These are phyloP conservation scores for Setipinna tenuifilis DNA, from an alignment of 2,797 vertebrate species.

Conservation along the genomic window DNA sequence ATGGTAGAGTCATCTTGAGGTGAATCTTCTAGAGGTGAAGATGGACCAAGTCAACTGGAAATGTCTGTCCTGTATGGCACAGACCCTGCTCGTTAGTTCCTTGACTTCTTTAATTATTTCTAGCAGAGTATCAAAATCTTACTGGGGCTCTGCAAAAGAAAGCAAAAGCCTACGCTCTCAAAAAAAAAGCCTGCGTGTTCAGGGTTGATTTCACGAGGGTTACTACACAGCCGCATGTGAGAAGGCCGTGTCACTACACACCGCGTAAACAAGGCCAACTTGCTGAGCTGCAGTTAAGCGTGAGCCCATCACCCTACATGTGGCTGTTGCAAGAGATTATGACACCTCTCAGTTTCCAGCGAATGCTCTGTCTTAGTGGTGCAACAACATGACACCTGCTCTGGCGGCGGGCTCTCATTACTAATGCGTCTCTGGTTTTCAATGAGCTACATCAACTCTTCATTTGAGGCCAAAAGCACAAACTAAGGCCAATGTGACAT, in stretches of 20 bases:
- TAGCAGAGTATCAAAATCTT: no score
- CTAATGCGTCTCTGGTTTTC: not conserved
- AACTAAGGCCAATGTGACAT: not conserved
- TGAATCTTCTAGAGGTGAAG: not conserved
- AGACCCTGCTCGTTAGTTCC: not conserved
- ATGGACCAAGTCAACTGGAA: not conserved
- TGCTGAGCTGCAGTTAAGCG: not conserved
- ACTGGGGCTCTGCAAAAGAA: not conserved
- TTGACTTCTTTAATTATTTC: not conserved
- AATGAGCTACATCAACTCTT: not conserved
- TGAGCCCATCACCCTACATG: not conserved
- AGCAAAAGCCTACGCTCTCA: not conserved
- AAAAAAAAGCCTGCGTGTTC: not conserved
- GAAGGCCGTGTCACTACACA: not conserved
- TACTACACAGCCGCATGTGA: not conserved
- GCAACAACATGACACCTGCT: not conserved
- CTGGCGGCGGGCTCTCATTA: not conserved
- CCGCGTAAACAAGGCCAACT: not conserved
- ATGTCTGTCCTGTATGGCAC: not conserved
- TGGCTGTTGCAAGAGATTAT: not conserved
- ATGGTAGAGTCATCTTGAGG: not conserved
- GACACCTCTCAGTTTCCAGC: not conserved
- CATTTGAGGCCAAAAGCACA: not conserved
- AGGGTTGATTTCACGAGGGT: not conserved
- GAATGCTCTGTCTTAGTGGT: not conserved